Percentiles rank a stretch among this genome's conserved stretches.
phyloP scores from a whole-genome alignment of 2,113 vertebrate species.

The Peromyscus californicus region DNA sequence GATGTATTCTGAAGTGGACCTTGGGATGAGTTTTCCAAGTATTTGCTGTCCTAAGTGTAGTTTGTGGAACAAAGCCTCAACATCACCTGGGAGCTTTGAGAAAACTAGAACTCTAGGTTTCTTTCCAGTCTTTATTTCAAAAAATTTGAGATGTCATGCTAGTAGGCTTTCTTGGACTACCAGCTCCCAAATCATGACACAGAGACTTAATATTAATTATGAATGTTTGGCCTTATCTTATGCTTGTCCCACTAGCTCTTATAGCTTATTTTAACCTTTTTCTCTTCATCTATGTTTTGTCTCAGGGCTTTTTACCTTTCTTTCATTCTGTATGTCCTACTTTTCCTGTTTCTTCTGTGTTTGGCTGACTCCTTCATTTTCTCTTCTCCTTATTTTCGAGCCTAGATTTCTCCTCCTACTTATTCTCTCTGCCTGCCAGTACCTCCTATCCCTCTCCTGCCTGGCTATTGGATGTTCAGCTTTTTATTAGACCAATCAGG shows the following conservation, averaged over 20 bases:
- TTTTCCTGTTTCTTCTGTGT: neutral
- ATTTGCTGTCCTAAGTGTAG: neutral
- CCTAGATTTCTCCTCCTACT: neutral
- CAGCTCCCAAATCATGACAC: neutral
- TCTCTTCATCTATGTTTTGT: neutral
- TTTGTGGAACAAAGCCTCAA: neutral
- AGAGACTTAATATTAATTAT: neutral
- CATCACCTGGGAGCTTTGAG: neutral
- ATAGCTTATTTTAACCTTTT: neutral
- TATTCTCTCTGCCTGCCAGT: neutral
- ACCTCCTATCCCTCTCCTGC: neutral
- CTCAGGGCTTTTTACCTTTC: neutral
- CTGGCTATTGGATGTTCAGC: neutral
- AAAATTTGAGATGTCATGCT: neutral
- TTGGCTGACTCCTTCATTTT: neutral
- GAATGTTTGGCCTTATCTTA: neutral
- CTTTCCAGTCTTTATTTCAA: neutral
- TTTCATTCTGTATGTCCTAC: neutral
- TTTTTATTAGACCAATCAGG: neutral
- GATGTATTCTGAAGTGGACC: neutral
- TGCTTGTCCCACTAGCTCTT: neutral
- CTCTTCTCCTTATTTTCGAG: neutral
- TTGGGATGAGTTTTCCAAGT: neutral
- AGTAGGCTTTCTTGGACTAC: neutral
- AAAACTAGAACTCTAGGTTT: neutral